A percentile compares a stretch with the other conserved stretches of the same genome.
Evolutionary conservation across 2,888 invertebrate species (phyloP).

Genomic region (Alentia gelatinosa): DNA sequence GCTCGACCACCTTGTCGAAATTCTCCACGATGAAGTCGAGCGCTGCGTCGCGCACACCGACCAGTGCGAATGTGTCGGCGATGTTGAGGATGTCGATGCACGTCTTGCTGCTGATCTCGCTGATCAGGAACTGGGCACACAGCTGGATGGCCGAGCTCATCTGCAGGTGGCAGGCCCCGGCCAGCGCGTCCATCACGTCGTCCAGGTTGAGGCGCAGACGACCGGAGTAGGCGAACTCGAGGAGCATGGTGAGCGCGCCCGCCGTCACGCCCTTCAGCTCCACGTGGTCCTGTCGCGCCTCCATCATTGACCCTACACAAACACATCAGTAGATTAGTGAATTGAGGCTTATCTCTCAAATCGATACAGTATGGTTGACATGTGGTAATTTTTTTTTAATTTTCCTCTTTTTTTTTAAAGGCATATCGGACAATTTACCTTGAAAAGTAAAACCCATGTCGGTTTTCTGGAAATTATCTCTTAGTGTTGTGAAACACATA

Average conservation of each 20-base stretch:
- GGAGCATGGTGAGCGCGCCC: conserved; percentile 49
- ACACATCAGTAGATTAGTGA: no score
- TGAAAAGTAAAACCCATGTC: no score
- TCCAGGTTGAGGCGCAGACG: conserved; percentile 57
- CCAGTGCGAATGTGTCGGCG: conserved; percentile 56
- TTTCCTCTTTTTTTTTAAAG: no score
- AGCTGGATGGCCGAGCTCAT: conserved; percentile 56
- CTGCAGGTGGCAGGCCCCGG: conserved; percentile 60
- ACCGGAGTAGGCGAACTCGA: conserved; percentile 60
- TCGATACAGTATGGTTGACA: no score
- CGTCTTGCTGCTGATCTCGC: conserved; percentile 54
- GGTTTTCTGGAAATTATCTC: no score
- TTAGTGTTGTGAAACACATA: no score
- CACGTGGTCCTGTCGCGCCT: conserved; percentile 60
- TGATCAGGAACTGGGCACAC: conserved; percentile 54
- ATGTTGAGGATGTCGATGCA: conserved; percentile 59
- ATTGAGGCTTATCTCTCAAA: no score
- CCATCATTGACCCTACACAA: conserved; percentile 57
- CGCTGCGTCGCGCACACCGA: conserved; percentile 35
- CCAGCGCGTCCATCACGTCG: conserved; percentile 55
- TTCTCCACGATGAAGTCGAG: conserved; percentile 42
- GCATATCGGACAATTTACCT: no score
- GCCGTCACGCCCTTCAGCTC: conserved; percentile 61
- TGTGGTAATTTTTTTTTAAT: no score
- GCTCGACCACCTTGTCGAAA: conserved; percentile 58